These are phyloP conservation scores for Galagoides demidoff DNA, from an alignment of 2,797 vertebrate species.

Conservation along the genomic window DNA sequence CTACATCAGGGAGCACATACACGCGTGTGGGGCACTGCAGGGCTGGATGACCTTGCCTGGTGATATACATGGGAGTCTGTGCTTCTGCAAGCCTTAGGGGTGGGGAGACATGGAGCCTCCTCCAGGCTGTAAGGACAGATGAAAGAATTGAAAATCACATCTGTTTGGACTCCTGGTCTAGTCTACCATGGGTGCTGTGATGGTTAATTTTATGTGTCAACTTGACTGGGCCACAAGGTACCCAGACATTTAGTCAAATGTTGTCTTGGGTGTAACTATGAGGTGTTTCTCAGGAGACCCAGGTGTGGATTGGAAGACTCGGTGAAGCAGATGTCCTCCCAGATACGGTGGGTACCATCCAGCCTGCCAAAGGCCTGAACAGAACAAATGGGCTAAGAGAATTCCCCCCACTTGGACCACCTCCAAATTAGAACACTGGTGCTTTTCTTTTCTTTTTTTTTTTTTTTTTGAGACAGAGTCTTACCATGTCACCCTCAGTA, in stretches of 20 bases:
- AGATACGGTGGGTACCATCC: fast-evolving
- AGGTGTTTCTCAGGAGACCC: neutral
- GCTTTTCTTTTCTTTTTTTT: no score
- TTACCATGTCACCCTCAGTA: no score
- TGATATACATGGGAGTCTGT: no score
- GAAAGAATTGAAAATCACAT: fast-evolving
- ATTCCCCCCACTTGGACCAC: neutral
- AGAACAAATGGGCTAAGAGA: neutral
- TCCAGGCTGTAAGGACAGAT: fast-evolving
- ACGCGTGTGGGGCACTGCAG: fast-evolving
- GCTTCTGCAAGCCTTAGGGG: neutral
- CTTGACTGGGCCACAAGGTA: neutral
- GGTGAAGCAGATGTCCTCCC: neutral
- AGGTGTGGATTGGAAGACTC: neutral
- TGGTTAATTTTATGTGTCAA: neutral
- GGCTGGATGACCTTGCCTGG: neutral
- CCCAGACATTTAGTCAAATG: neutral
- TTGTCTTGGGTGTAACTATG: neutral
- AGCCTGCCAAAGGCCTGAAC: neutral
- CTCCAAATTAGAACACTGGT: neutral
- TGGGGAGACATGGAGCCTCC: no score
- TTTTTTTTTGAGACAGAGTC: no score
- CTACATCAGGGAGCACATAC: neutral
- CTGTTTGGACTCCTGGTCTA: neutral
- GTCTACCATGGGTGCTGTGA: neutral